phyloP scores from a whole-genome alignment of 2,797 vertebrate species.

The Liparis tanakae region DNA sequence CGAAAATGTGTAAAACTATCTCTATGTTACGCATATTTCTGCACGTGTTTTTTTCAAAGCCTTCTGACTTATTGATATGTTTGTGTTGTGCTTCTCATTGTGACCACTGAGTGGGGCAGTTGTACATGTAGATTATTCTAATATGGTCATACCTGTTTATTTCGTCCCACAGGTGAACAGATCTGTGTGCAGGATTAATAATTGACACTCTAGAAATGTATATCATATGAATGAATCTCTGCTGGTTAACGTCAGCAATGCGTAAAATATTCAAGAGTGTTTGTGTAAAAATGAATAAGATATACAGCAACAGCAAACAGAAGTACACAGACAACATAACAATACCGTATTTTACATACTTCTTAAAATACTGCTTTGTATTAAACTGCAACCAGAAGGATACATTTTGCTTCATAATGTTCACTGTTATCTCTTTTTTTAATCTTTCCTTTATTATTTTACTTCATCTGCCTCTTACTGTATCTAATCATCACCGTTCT shows the following conservation, averaged over 20 bases:
- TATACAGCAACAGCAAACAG: too few species aligned
- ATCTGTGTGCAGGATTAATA: conserved; percentile 5
- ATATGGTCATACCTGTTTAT: not conserved
- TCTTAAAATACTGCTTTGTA: not conserved
- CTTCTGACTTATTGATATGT: not conserved
- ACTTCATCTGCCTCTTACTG: too few species aligned
- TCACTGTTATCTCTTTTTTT: not conserved
- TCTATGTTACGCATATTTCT: not conserved
- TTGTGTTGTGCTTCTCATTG: conserved; percentile 9
- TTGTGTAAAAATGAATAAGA: not conserved
- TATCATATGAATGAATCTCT: not conserved
- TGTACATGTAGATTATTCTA: conserved; percentile 21
- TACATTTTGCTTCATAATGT: not conserved
- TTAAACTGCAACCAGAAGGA: not conserved
- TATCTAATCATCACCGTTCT: not conserved
- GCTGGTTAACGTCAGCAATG: not conserved
- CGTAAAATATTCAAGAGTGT: not conserved
- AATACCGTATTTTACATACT: not conserved
- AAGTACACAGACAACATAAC: too few species aligned
- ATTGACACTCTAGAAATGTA: too few species aligned
- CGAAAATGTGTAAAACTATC: not conserved
- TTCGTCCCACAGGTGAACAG: not conserved
- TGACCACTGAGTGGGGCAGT: conserved; percentile 48
- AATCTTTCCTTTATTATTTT: not conserved
- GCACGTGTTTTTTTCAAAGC: too few species aligned